Percentiles rank a stretch among this genome's conserved stretches.
phyloP scores from a whole-genome alignment of 2,888 invertebrate genomes.

The Portevinia maculata region DNA sequence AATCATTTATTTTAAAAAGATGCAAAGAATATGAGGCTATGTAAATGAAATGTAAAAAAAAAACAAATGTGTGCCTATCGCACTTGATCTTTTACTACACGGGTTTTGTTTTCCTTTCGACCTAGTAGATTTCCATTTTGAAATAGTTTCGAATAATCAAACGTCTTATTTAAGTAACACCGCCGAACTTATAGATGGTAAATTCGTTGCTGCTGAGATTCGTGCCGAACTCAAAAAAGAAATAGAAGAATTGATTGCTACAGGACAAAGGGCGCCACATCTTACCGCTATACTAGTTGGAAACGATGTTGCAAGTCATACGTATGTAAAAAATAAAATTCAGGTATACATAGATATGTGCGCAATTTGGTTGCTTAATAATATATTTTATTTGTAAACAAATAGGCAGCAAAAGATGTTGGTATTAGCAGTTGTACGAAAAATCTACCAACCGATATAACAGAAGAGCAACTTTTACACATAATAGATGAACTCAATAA shows the following conservation, averaged over 20 bases:
- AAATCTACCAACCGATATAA: conserved; percentile 84
- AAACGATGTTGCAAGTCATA: conserved; percentile 90
- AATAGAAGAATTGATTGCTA: conserved; percentile 85
- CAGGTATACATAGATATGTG: conserved; percentile 76
- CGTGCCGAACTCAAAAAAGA: conserved; percentile 86
- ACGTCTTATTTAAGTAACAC: conserved; percentile 21
- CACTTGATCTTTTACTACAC: too few species aligned
- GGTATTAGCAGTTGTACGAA: conserved; percentile 87
- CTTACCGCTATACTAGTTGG: conserved; percentile 91
- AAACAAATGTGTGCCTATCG: too few species aligned
- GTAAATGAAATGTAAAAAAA: too few species aligned
- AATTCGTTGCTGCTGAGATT: conserved; percentile 86
- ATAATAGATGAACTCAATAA: conserved; percentile 87
- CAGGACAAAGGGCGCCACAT: conserved; percentile 87
- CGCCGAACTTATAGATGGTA: conserved; percentile 88
- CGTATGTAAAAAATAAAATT: conserved; percentile 91
- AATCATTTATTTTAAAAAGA: too few species aligned
- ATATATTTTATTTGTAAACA: conserved; percentile 9
- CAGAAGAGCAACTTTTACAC: conserved; percentile 86
- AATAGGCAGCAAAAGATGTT: conserved; percentile 83
- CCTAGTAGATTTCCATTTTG: too few species aligned
- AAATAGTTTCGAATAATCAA: too few species aligned
- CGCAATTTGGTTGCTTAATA: background rate
- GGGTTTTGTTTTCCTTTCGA: too few species aligned
- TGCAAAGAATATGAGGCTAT: too few species aligned